Evolutionary conservation across 1,140 invertebrate species (phyloP).

Genomic region (Conopomorpha cramerella): DNA sequence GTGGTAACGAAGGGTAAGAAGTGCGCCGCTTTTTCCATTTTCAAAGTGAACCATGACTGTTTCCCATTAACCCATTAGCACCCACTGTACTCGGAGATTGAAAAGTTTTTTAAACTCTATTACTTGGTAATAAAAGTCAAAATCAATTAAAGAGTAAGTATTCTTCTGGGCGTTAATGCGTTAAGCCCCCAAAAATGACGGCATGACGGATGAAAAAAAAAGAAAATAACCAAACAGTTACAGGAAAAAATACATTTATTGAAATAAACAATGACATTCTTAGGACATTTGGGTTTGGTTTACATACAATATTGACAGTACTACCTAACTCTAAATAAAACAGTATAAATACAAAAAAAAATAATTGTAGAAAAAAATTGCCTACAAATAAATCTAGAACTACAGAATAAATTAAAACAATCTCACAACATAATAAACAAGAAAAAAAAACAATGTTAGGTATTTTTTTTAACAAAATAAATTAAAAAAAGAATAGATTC

Average conservation of each 20-base stretch:
- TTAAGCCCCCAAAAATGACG: neutral
- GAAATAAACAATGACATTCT: constrained; percentile 59
- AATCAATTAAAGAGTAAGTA: no score
- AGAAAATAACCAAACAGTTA: constrained; percentile 26
- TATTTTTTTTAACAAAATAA: constrained; percentile 39
- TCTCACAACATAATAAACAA: constrained; percentile 45
- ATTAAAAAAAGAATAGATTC: constrained; percentile 37
- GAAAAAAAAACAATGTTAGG: constrained; percentile 48
- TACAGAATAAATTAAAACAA: constrained; percentile 56
- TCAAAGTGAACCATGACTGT: no score
- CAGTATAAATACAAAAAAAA: constrained; percentile 25
- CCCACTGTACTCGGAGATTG: no score
- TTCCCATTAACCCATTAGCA: no score
- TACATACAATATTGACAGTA: constrained; percentile 55
- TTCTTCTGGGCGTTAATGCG: no score
- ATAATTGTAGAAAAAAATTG: constrained; percentile 21
- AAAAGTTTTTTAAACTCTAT: no score
- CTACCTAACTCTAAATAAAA: constrained; percentile 41
- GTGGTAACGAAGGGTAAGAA: no score
- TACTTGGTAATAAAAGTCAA: no score
- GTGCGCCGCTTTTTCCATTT: no score
- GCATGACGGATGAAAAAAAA: constrained; percentile 20
- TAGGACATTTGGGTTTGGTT: constrained; percentile 39
- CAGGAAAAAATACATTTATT: constrained; percentile 49
- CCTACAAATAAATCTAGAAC: constrained; percentile 26